Base-by-base conservation (phyloP, 1,140 invertebrate species). In the Drosophila repletoides region DNA sequence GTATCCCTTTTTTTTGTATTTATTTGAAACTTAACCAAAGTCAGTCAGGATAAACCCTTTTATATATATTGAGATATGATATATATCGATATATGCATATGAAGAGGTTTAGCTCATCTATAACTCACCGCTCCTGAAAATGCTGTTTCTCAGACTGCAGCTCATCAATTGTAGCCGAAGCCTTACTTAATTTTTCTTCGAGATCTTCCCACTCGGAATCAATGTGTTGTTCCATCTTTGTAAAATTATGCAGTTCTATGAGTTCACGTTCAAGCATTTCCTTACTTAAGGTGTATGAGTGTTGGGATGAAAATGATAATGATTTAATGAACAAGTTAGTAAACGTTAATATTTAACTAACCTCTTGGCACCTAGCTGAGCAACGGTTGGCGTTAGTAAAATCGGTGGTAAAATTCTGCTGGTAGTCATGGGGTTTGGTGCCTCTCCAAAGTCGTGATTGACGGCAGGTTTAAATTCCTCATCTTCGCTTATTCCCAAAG, bases 81-180 rank as follows among this genome's bases (percentile, higher is more conserved):
- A n/a, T n/a, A n/a, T n/a, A n/a, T n/a, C n/a, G n/a, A n/a, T n/a
- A n/a, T n/a, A n/a, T n/a, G n/a, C n/a, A n/a, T n/a, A n/a, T n/a
- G n/a, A n/a, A n/a, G n/a, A n/a, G n/a, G n/a, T n/a, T n/a, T n/a
- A n/a, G n/a, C n/a, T n/a, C n/a, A n/a, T n/a, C n/a, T n/a, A n/a
- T n/a, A n/a, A 88, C 87, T 88, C 60, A 88, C 87, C 76, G 71
- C 53, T 83, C 49, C 26, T 59, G 29, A 15, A 63, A 40, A 17
- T 22, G 22, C 2, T 49, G 14, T 3, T 40, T 48, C 58, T 88
- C 80, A 14, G 60, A 52, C 43, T 88, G 74, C 5, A 84, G 45
- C 15, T 65, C 22, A 38, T 72, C 49, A 19, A 69, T 69, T 22
- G 66, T 41, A 17, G 46, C 60, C 17, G 53, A 61, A 5, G 81